These are phyloP conservation scores for Leucania comma DNA, from an alignment of 2,888 invertebrate genomes.

Conservation along the genomic window DNA sequence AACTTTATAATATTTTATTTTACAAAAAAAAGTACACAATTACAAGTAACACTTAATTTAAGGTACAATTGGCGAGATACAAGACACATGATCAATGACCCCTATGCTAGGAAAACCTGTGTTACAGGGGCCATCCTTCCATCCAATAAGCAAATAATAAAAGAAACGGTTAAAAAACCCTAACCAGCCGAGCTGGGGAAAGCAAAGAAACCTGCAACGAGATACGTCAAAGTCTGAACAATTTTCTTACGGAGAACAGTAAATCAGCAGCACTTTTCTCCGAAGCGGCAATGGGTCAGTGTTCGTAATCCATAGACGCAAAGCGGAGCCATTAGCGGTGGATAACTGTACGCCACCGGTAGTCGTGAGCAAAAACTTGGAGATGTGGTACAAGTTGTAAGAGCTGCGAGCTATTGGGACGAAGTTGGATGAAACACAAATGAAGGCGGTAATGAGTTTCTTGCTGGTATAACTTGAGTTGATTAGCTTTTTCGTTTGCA, in stretches of 20 bases:
- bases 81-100: no score
- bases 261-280: conserved; percentile 68
- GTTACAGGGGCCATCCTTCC: no score
- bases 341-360: conserved; percentile 80
- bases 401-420: background rate
- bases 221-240: conserved; percentile 19
- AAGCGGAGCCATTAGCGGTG: conserved; percentile 74
- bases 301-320: conserved; percentile 75
- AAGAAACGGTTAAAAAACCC: background rate
- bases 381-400: conserved; percentile 24
- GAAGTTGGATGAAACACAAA: conserved; percentile 11
- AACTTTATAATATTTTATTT: no score
- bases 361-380: conserved; percentile 74
- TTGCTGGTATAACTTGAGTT: conserved; percentile 4
- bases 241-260: conserved; percentile 56
- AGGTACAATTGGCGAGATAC: no score
- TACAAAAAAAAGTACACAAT: no score
- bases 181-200: background rate
- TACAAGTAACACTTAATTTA: no score
- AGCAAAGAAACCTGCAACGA: conserved; percentile 22
- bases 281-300: conserved; percentile 81
- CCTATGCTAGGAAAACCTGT: background rate
- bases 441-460: conserved; percentile 18
- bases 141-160: no score
- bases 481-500: background rate